Evolutionary conservation across 2,797 vertebrate genomes (phyloP).

Genomic region (Nannoperca australis): DNA sequence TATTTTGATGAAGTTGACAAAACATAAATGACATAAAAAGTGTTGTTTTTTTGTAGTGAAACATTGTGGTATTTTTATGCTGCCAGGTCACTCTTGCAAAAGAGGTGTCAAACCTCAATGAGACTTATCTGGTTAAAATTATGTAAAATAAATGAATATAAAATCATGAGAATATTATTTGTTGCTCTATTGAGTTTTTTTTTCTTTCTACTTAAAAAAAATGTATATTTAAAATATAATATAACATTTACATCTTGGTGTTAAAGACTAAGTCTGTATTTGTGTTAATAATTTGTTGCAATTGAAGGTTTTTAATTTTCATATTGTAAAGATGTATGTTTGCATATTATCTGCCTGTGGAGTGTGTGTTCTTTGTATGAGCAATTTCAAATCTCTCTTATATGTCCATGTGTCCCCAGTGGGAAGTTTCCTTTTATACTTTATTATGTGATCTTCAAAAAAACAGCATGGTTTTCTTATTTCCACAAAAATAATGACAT

Average conservation of each 20-base stretch:
- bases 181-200: neutral
- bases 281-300: too few relatives aligned
- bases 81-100: neutral
- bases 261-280: too few relatives aligned
- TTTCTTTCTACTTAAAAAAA: neutral
- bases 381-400: slow-evolving; percentile 28
- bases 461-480: slow-evolving; percentile 36
- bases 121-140: neutral
- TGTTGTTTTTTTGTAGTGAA: neutral
- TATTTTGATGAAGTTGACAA: neutral
- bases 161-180: neutral
- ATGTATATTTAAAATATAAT: too few relatives aligned
- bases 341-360: neutral
- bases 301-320: slow-evolving; percentile 8
- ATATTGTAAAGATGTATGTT: neutral
- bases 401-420: neutral
- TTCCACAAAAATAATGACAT: slow-evolving; percentile 41
- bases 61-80: neutral
- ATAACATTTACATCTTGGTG: too few relatives aligned
- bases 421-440: slow-evolving; percentile 34
- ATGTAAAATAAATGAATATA: neutral
- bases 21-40: neutral
- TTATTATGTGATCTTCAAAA: slow-evolving; percentile 38
- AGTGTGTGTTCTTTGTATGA: neutral
- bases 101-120: neutral